Conservation (phyloP, 2,888 invertebrate species). For the Alcis repandata region DNA sequence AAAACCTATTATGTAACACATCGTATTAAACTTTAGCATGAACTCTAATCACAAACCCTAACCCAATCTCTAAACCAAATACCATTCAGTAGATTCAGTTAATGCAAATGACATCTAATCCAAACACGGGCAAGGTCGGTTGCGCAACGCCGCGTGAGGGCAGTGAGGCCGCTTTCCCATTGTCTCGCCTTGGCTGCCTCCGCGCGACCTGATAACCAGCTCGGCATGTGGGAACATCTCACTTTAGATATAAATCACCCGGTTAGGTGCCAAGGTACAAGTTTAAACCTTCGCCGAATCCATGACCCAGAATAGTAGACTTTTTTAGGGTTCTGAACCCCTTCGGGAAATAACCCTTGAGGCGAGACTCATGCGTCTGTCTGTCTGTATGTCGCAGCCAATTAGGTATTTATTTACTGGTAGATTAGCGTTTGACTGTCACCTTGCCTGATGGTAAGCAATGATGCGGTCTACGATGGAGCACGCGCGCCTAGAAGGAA, state of each 20-base stretch:
- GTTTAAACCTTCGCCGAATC: not conserved
- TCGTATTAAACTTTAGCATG: not conserved
- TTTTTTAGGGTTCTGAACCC: too few relatives aligned
- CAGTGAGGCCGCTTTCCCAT: slow-evolving; percentile 66
- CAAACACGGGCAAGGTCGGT: slow-evolving; percentile 62
- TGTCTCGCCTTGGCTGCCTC: slow-evolving; percentile 51
- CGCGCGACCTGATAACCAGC: slow-evolving; percentile 23
- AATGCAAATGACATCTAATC: slow-evolving; percentile 48
- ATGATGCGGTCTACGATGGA: too few relatives aligned
- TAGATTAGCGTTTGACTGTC: too few relatives aligned
- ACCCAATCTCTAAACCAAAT: not conserved
- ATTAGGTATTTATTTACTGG: too few relatives aligned
- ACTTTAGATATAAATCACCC: not conserved
- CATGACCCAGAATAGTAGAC: not conserved
- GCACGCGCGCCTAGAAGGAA: too few relatives aligned
- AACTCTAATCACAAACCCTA: not conserved
- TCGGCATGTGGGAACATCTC: slow-evolving; percentile 5
- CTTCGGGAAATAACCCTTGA: too few relatives aligned
- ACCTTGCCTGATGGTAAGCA: too few relatives aligned
- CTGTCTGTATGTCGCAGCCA: too few relatives aligned
- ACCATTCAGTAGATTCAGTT: not conserved
- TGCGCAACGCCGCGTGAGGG: slow-evolving; percentile 48
- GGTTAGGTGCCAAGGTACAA: not conserved
- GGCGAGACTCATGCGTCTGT: too few relatives aligned
- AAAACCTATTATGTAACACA: not conserved